A percentile compares a stretch with the other conserved stretches of the same genome.
Conservation (phyloP, 1,140 invertebrate species). For the Colletes gigas region DNA sequence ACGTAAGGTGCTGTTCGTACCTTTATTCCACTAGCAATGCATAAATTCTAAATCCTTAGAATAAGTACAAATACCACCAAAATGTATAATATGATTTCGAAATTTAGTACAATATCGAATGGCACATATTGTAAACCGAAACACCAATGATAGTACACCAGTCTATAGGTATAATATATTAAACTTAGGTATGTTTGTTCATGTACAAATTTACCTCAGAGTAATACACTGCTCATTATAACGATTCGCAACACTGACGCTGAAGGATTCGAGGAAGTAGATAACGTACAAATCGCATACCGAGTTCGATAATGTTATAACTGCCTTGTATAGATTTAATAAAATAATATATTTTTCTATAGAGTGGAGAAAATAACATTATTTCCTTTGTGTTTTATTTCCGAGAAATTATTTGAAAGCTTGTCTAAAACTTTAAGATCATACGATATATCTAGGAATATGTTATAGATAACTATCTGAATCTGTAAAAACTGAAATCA, state of each 20-base stretch:
- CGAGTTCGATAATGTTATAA: constrained; percentile 52
- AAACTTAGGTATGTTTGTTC: constrained; percentile 20
- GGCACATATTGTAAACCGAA: constrained; percentile 9
- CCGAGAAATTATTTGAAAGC: not conserved
- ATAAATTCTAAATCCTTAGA: constrained; percentile 31
- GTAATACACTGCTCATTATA: constrained; percentile 9
- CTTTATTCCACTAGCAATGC: constrained; percentile 11
- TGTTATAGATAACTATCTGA: too few species aligned
- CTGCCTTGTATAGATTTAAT: constrained; percentile 53
- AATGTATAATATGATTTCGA: constrained; percentile 8
- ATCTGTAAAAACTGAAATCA: too few species aligned
- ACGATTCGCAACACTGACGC: constrained; percentile 33
- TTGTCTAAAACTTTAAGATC: too few species aligned
- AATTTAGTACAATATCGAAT: constrained; percentile 19
- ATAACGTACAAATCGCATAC: constrained; percentile 51
- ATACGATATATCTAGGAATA: too few species aligned
- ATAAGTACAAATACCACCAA: constrained; percentile 37
- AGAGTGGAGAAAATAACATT: not conserved
- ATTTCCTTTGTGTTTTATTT: not conserved
- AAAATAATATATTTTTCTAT: constrained; percentile 58
- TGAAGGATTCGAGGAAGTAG: constrained; percentile 24
- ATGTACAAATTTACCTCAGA: constrained; percentile 33
- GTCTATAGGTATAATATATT: constrained; percentile 11
- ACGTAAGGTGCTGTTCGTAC: constrained; percentile 36
- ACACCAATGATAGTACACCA: constrained; percentile 14